These are phyloP conservation scores for Ctenoplectra terminalis DNA, from an alignment of 1,140 invertebrate species.

Conservation along the genomic window DNA sequence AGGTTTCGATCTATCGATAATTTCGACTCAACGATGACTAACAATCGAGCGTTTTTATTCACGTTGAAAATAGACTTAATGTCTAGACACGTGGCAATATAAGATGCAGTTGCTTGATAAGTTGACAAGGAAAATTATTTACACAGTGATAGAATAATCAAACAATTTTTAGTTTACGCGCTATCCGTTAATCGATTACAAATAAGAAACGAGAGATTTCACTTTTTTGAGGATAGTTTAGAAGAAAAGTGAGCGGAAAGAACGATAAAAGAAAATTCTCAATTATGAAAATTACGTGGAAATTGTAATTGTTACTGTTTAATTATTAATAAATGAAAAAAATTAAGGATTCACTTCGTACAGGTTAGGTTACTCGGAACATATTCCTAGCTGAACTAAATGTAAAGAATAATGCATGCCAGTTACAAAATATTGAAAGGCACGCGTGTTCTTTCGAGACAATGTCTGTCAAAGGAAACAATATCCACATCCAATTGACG, in stretches of 20 bases:
- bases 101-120: background rate
- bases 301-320: too few relatives aligned
- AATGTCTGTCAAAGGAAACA: conserved; percentile 11
- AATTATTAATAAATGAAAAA: too few relatives aligned
- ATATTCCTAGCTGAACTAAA: too few relatives aligned
- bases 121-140: background rate
- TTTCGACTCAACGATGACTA: background rate
- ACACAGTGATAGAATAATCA: too few relatives aligned
- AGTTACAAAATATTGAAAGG: background rate
- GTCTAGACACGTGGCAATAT: background rate
- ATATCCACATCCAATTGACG: conserved; percentile 4
- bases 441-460: background rate
- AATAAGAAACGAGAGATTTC: background rate
- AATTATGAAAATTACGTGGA: too few relatives aligned
- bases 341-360: too few relatives aligned
- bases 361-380: too few relatives aligned
- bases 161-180: too few relatives aligned
- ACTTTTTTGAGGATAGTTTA: too few relatives aligned
- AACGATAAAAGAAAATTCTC: too few relatives aligned
- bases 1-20: background rate
- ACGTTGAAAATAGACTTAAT: background rate
- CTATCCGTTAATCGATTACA: background rate
- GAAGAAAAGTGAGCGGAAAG: too few relatives aligned
- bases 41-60: background rate
- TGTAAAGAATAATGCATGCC: background rate